phyloP scores from a whole-genome alignment of 2,888 invertebrate species.

The Andrena minutula region DNA sequence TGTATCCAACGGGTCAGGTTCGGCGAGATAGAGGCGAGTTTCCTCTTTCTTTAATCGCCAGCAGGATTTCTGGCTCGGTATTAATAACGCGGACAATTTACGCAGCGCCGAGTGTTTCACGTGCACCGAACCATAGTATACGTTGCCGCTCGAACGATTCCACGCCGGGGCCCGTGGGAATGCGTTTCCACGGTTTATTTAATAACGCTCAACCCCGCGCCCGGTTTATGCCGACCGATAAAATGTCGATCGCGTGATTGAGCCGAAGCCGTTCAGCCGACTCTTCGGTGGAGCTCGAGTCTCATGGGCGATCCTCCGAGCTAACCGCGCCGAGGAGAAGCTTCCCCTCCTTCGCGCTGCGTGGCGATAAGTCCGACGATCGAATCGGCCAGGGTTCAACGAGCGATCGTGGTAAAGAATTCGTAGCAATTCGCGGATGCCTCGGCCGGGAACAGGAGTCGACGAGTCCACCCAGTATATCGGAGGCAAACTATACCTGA shows the following conservation, averaged over 20 bases:
- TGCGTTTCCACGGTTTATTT: conserved; percentile 68
- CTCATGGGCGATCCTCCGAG: no score
- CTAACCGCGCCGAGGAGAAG: neutral
- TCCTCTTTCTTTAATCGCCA: conserved; percentile 19
- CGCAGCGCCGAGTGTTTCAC: conserved; percentile 60
- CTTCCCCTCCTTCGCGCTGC: neutral
- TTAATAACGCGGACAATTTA: conserved; percentile 65
- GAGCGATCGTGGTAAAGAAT: conserved; percentile 4
- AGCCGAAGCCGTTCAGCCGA: conserved; percentile 2
- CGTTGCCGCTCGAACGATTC: conserved; percentile 47
- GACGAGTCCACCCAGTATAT: conserved; percentile 77
- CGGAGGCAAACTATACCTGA: conserved; percentile 73
- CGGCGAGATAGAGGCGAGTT: neutral
- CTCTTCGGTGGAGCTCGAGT: neutral
- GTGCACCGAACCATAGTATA: conserved; percentile 58
- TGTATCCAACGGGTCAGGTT: neutral
- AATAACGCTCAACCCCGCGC: conserved; percentile 56
- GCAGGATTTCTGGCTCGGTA: conserved; percentile 36
- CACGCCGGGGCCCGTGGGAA: conserved; percentile 53
- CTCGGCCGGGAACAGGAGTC: conserved; percentile 7
- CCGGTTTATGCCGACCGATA: conserved; percentile 60
- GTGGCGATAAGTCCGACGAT: neutral
- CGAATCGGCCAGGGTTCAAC: neutral
- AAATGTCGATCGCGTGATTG: conserved; percentile 64
- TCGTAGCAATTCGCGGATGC: neutral